Conservation (phyloP, 1,140 invertebrate species). For the Drosophila sproati region DNA sequence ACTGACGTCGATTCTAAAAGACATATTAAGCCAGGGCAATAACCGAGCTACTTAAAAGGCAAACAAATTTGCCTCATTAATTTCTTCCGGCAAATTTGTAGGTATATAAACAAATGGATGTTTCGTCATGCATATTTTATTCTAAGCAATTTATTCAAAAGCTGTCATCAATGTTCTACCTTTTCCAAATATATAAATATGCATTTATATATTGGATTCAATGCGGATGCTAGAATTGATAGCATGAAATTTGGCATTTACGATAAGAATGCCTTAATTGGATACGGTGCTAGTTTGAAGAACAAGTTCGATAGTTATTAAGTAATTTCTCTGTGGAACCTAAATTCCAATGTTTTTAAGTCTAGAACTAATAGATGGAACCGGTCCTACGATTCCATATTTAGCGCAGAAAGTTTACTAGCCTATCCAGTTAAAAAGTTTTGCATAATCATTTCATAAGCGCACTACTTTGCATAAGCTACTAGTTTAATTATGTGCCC, state of each 20-base stretch:
- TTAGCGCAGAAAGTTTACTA: slow-evolving; percentile 52
- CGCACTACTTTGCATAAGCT: slow-evolving; percentile 73
- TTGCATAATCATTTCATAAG: slow-evolving; percentile 79
- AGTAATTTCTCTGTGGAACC: slow-evolving; percentile 55
- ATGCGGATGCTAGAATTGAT: slow-evolving; percentile 59
- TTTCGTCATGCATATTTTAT: slow-evolving; percentile 47
- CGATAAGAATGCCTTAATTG: slow-evolving; percentile 54
- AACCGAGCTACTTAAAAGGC: slow-evolving; percentile 22
- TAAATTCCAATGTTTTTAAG: slow-evolving; percentile 12
- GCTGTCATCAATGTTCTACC: slow-evolving; percentile 7
- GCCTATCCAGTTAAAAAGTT: slow-evolving; percentile 69
- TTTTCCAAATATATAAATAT: slow-evolving; percentile 19
- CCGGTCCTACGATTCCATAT: slow-evolving; percentile 60
- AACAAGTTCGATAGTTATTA: slow-evolving; percentile 70
- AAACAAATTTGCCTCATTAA: slow-evolving; percentile 25
- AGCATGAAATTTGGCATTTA: slow-evolving; percentile 58
- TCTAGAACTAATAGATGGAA: slow-evolving; percentile 25
- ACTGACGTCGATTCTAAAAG: neutral
- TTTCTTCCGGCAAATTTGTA: slow-evolving; percentile 54
- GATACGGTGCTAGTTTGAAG: slow-evolving; percentile 48
- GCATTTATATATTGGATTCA: slow-evolving; percentile 15
- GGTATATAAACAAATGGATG: slow-evolving; percentile 20
- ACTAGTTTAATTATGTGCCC: slow-evolving; percentile 74
- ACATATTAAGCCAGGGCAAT: slow-evolving; percentile 27
- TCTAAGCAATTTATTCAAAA: slow-evolving; percentile 26